These are phyloP conservation scores for Cacoxenus indagator DNA, from an alignment of 2,888 invertebrate species.

Conservation along the genomic window DNA sequence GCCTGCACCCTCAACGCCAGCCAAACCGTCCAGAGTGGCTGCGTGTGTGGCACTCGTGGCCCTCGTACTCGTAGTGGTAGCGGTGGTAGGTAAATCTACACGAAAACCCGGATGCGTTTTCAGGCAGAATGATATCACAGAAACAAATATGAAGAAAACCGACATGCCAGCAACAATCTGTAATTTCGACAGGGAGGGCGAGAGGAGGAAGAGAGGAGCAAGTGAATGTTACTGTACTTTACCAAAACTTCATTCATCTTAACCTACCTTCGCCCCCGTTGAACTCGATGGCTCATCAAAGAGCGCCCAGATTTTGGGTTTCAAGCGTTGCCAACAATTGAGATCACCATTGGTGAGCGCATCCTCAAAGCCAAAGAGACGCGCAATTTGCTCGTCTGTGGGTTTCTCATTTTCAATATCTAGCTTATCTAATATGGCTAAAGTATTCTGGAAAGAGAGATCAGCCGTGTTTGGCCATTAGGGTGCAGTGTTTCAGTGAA, in stretches of 20 bases:
- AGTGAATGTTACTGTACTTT: background rate
- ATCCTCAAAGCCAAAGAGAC: conserved; percentile 92
- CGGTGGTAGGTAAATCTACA: conserved; percentile 72
- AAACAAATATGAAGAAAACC: conserved; percentile 96
- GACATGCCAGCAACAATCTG: conserved; percentile 93
- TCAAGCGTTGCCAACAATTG: conserved; percentile 89
- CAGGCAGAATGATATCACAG: conserved; percentile 95
- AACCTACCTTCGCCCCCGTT: conserved; percentile 85
- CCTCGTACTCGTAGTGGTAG: conserved; percentile 15
- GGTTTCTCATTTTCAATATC: conserved; percentile 95
- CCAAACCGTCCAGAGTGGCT: background rate
- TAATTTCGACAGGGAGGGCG: conserved; percentile 40
- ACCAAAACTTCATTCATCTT: conserved; percentile 37
- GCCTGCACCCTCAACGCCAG: conserved; percentile 25
- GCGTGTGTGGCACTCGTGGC: background rate
- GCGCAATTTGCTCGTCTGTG: conserved; percentile 92
- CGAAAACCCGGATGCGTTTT: conserved; percentile 94
- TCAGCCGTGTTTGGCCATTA: too few species aligned
- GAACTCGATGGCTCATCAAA: conserved; percentile 98
- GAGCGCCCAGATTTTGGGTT: conserved; percentile 93
- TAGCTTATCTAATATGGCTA: conserved; percentile 94
- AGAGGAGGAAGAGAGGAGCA: background rate
- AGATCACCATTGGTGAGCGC: conserved; percentile 84
- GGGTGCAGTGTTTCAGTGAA: background rate
- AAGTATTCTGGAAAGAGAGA: conserved; percentile 91